Evolutionary conservation across 2,113 vertebrate species (phyloP).

Genomic region (Sminthopsis crassicaudata): DNA sequence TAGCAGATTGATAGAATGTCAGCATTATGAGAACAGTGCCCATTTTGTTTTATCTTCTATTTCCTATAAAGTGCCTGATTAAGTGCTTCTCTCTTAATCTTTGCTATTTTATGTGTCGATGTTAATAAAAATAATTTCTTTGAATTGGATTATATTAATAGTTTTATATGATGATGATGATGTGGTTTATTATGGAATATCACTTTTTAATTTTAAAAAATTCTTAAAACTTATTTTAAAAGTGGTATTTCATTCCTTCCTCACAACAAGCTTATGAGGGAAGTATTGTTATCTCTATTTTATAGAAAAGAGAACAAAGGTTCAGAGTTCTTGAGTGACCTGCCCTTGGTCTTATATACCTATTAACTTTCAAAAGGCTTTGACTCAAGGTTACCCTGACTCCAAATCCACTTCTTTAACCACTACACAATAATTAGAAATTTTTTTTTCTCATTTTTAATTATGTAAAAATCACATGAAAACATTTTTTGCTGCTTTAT

Average conservation of each 20-base stretch:
- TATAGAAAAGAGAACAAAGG: not conserved
- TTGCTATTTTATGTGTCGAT: not conserved
- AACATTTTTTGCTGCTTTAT: not conserved
- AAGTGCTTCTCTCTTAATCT: not conserved
- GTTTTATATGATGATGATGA: not conserved
- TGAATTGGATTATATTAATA: not conserved
- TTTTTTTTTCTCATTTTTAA: not conserved
- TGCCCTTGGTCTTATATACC: not conserved
- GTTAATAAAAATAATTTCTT: not conserved
- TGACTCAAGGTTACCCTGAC: not conserved
- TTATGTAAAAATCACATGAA: not conserved
- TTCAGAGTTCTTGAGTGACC: not conserved
- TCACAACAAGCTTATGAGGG: not conserved
- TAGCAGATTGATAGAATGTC: not conserved
- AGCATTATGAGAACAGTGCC: not conserved
- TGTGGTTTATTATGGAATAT: not conserved
- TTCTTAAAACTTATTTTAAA: not conserved
- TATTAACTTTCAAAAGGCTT: not conserved
- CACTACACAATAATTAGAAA: not conserved
- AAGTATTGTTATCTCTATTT: not conserved
- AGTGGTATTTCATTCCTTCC: not conserved
- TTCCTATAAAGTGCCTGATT: not conserved
- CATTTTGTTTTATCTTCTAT: not conserved
- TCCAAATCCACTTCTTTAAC: not conserved
- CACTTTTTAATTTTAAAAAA: not conserved